Evolutionary conservation across 1,140 invertebrate genomes (phyloP), one percentile per base, ranked within the genome.

Genomic region (Pemphigus obesinymphae): DNA sequence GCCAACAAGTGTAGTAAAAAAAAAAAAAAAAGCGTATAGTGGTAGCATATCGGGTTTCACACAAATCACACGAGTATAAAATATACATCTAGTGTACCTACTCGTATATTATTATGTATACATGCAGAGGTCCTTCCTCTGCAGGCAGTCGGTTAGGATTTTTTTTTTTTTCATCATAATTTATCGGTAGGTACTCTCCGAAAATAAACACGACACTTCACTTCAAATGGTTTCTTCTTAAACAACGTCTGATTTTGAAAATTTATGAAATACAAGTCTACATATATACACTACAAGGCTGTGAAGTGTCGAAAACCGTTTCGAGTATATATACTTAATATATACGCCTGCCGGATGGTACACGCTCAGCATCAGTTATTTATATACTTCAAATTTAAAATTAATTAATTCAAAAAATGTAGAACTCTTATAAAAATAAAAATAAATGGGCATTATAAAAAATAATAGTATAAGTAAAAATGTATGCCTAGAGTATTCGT

Each of bases 141-240:
- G n/a, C n/a, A n/a, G n/a, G 13, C 66, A 70, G 66, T 23, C 23
- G 40, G 66, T 70, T 31, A 6, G 45, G 23, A 13, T 43, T 70
- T 70, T 43, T 17, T 70, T 43, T 0, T 17, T 4, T 43, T 6
- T 6, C 40, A 31, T 34, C 26, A 70, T 45, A 43, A 45, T 70
- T 45, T 45, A 10, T 45, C n/a, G n/a, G n/a, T n/a, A n/a, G n/a
- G 17, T 6, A 43, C 13, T 40, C 66, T 43, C 34, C 37, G 15
- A 70, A 70, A 70, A 70, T 70, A 70, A 70, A 70, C 37, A 70
- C 37, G 66, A 70, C 66, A 70, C 66, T 43, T 70, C 11, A 43
- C 37, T 45, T 68, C 34, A 43, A 68, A 31, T 34, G 63, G 17
- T 34, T 31, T 68, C 34, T 17, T 3, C 20, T 10, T 0, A 2